These are phyloP conservation scores for Podocnemis expansa DNA, from an alignment of 2,113 vertebrate species.

Conservation along the genomic window DNA sequence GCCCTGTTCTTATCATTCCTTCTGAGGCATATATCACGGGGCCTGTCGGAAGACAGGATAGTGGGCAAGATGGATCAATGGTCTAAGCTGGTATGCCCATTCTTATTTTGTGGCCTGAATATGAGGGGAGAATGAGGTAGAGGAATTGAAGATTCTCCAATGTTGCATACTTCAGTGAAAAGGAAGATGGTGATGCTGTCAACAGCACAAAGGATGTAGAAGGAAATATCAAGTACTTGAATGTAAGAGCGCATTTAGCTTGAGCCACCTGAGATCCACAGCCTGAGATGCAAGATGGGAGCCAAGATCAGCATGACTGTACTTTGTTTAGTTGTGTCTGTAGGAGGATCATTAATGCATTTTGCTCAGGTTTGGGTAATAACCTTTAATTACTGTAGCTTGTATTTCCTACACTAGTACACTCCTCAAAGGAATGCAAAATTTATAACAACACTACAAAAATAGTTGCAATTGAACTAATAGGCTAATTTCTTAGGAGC, in stretches of 20 bases:
- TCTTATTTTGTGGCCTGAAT: neutral
- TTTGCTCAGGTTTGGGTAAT: neutral
- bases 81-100: too few species aligned
- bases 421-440: neutral
- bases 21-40: neutral
- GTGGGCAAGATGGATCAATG: too few species aligned
- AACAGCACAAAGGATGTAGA: neutral
- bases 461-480: neutral
- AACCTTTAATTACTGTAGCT: neutral
- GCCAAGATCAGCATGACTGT: too few species aligned
- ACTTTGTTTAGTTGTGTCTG: neutral
- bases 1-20: neutral
- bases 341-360: neutral
- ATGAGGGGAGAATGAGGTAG: neutral
- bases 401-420: neutral
- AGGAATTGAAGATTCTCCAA: neutral
- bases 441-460: neutral
- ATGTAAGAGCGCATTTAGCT: neutral
- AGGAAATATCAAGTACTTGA: neutral
- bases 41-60: too few species aligned
- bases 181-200: neutral
- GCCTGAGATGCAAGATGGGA: neutral
- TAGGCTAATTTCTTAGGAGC: neutral
- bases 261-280: neutral
- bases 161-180: neutral